These are phyloP conservation scores for Scaptomyza tumidula DNA, from an alignment of 2,888 invertebrate species.

Conservation along the genomic window DNA sequence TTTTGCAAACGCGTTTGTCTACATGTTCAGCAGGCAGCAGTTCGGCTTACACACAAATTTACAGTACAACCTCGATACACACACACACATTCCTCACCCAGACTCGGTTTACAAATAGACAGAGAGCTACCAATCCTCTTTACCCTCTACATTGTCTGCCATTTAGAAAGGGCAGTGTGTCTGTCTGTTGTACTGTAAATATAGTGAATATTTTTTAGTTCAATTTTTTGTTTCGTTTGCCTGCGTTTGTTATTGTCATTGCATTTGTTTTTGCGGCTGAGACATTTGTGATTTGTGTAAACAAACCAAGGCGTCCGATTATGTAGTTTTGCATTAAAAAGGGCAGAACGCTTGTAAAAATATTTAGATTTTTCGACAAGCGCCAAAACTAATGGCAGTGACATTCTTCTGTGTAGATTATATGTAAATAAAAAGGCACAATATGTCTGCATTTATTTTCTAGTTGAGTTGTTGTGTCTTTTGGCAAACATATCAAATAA, in stretches of 20 bases:
- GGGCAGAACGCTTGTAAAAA: slow-evolving; percentile 57
- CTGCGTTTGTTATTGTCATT: slow-evolving; percentile 37
- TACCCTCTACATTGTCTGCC: slow-evolving; percentile 28
- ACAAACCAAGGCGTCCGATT: slow-evolving; percentile 75
- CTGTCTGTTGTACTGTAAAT: slow-evolving; percentile 68
- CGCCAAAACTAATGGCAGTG: slow-evolving; percentile 62
- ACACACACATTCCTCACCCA: slow-evolving; percentile 24
- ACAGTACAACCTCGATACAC: slow-evolving; percentile 69
- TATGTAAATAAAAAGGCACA: background rate
- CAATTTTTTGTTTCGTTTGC: slow-evolving; percentile 17
- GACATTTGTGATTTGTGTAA: slow-evolving; percentile 64
- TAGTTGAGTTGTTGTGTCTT: slow-evolving; percentile 8
- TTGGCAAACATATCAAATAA: background rate
- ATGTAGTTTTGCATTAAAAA: slow-evolving; percentile 68
- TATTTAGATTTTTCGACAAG: slow-evolving; percentile 60
- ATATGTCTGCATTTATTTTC: slow-evolving; percentile 4
- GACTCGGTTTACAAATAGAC: slow-evolving; percentile 48
- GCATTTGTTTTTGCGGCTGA: slow-evolving; percentile 42
- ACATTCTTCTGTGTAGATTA: slow-evolving; percentile 2
- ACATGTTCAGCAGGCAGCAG: slow-evolving; percentile 66
- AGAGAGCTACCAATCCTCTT: slow-evolving; percentile 27
- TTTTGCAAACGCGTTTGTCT: slow-evolving; percentile 54
- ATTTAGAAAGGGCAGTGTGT: slow-evolving; percentile 52
- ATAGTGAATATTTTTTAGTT: slow-evolving; percentile 34
- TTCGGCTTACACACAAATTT: slow-evolving; percentile 76